phyloP scores from a whole-genome alignment of 2,797 vertebrate genomes.

The Mionectes olivaceus region DNA sequence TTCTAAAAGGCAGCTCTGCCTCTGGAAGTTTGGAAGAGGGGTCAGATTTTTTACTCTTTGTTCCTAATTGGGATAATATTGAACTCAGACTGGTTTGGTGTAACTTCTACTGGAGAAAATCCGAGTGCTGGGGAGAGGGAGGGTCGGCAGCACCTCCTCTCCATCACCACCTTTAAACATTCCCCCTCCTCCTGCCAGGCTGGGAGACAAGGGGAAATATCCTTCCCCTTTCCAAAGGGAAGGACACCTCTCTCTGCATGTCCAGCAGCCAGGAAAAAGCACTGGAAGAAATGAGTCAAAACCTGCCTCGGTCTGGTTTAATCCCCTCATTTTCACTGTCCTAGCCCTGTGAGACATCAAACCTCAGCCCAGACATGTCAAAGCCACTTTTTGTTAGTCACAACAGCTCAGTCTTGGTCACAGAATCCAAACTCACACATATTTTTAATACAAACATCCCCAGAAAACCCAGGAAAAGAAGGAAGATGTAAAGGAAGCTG shows the following conservation, averaged over 20 bases:
- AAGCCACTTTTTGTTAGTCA: background rate
- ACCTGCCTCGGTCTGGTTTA: background rate
- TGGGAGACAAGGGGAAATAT: background rate
- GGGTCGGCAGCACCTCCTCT: background rate
- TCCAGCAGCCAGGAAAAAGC: background rate
- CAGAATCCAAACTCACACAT: background rate
- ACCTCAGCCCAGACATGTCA: background rate
- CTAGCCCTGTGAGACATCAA: background rate
- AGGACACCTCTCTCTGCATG: background rate
- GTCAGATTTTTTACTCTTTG: background rate
- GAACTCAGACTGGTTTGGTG: rapidly evolving
- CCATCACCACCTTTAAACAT: background rate
- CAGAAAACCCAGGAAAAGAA: background rate
- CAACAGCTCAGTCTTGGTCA: background rate
- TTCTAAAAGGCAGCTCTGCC: background rate
- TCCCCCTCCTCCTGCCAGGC: background rate
- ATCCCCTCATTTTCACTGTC: background rate
- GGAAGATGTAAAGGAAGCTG: background rate
- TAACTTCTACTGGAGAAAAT: background rate
- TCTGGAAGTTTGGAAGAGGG: background rate
- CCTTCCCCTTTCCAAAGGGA: background rate
- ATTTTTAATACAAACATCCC: background rate
- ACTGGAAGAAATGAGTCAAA: background rate
- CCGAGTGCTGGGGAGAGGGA: background rate
- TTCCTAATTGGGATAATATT: background rate